Percentiles rank a stretch among this genome's conserved stretches.
These are phyloP conservation scores for Hypotaenidia philippensis DNA, from an alignment of 2,797 vertebrate genomes.

Conservation along the genomic window DNA sequence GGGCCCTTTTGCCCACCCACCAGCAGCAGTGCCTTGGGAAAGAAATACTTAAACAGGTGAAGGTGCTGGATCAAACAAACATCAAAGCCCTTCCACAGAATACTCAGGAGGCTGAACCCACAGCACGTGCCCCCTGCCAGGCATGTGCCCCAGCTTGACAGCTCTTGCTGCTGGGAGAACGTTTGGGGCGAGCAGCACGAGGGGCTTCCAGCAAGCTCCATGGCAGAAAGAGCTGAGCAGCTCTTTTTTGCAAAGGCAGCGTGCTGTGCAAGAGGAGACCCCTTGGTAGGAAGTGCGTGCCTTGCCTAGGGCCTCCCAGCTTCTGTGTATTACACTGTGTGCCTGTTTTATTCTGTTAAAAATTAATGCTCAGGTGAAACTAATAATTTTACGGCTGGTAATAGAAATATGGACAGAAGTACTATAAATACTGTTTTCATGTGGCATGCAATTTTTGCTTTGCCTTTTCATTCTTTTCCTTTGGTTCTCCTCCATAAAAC, in stretches of 20 bases:
- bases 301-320: neutral
- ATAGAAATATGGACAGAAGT: neutral
- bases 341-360: neutral
- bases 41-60: neutral
- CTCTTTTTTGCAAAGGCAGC: neutral
- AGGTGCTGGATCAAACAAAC: neutral
- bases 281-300: neutral
- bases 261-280: neutral
- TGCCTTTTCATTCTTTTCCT: neutral
- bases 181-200: neutral
- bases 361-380: too few relatives aligned
- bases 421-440: neutral
- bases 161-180: accelerated
- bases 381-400: neutral
- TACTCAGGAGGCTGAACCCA: neutral
- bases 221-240: neutral
- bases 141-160: neutral
- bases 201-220: accelerated
- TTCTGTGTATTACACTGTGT: neutral
- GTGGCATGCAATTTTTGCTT: neutral
- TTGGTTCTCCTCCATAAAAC: neutral
- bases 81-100: neutral
- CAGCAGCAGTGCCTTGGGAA: neutral
- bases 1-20: neutral
- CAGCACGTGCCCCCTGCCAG: accelerated